Percentiles rank a stretch among this genome's conserved stretches.
These are phyloP conservation scores for Lophura nycthemera DNA, from an alignment of 2,113 vertebrate genomes.

Conservation along the genomic window DNA sequence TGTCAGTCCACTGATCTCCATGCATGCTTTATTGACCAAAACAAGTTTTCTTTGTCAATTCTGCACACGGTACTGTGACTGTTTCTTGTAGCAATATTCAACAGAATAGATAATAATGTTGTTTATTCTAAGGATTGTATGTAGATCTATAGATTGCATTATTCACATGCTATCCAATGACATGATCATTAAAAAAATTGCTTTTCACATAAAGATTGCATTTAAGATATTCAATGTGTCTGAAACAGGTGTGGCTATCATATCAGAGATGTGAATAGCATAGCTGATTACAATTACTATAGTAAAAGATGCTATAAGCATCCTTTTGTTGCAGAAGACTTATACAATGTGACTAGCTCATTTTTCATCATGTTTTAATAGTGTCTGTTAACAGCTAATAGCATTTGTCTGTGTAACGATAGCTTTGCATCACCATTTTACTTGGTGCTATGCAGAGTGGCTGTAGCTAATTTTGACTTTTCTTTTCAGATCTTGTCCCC, in stretches of 20 bases:
- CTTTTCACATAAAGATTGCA: neutral
- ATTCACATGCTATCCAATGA: neutral
- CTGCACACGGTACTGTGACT: neutral
- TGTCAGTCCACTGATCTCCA: neutral
- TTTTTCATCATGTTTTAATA: neutral
- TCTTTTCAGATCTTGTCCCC: slow-evolving; percentile 88
- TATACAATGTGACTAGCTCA: neutral
- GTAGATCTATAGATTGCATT: neutral
- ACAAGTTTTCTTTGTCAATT: neutral
- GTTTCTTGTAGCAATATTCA: neutral
- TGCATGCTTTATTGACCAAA: neutral
- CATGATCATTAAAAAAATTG: neutral
- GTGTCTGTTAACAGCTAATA: neutral
- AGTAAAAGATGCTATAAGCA: neutral
- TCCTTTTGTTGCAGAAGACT: neutral
- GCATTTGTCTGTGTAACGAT: fast-evolving
- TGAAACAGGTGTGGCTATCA: neutral
- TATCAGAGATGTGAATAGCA: neutral
- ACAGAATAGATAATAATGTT: neutral
- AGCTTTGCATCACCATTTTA: fast-evolving
- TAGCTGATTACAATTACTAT: neutral
- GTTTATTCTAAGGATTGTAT: neutral
- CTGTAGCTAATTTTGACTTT: neutral
- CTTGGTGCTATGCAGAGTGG: neutral
- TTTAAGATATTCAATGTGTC: neutral